These are phyloP conservation scores for Hydrolagus colliei DNA, from an alignment of 2,797 vertebrate genomes.

Conservation along the genomic window DNA sequence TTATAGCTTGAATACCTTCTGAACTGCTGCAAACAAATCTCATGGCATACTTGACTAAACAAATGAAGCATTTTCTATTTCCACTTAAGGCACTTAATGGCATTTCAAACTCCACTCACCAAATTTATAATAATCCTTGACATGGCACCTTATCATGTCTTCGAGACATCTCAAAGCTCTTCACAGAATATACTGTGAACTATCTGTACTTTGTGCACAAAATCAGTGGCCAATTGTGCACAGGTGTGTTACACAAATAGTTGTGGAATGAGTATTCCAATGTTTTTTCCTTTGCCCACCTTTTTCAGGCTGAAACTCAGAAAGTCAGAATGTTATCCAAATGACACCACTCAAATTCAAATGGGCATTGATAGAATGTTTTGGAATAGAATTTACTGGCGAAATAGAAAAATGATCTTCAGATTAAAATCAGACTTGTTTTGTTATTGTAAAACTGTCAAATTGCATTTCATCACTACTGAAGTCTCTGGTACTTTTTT, in stretches of 20 bases:
- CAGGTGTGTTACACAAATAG: no score
- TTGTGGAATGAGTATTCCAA: no score
- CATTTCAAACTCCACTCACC: conserved; percentile 56
- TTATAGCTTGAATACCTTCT: conserved; percentile 56
- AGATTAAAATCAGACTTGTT: conserved; percentile 56
- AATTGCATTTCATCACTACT: conserved; percentile 48
- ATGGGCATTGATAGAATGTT: conserved; percentile 52
- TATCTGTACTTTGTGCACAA: no score
- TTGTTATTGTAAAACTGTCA: conserved; percentile 48
- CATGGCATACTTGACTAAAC: conserved; percentile 46
- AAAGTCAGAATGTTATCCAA: conserved; percentile 55
- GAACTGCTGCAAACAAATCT: conserved; percentile 54
- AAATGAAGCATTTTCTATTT: conserved; percentile 46
- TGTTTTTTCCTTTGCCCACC: conserved; percentile 40
- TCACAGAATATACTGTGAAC: no score
- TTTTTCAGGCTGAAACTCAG: conserved; percentile 51
- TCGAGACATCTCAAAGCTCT: no score
- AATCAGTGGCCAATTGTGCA: no score
- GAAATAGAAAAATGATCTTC: conserved; percentile 60
- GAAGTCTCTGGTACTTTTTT: conserved; percentile 44
- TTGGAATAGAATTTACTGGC: conserved; percentile 52
- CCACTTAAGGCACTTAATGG: conserved; percentile 51
- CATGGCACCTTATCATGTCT: no score
- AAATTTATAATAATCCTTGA: conserved; percentile 35
- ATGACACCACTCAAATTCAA: conserved; percentile 51